These are phyloP conservation scores for Calephelis perditalis DNA, from an alignment of 2,888 invertebrate species.

Conservation along the genomic window DNA sequence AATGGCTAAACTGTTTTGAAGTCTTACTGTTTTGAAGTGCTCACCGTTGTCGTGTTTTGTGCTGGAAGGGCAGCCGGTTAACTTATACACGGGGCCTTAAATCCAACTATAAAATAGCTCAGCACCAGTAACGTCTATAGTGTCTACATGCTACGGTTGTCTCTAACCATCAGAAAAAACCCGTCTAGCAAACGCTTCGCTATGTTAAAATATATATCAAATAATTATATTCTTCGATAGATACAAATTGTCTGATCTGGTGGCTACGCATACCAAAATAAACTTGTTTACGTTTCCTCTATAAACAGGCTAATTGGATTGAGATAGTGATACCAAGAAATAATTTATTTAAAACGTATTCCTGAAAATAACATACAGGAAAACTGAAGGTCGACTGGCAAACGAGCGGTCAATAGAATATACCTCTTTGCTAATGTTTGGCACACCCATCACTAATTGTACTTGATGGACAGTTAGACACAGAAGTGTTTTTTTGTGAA, in stretches of 20 bases:
- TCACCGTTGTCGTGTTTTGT: no score
- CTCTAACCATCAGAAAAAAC: neutral
- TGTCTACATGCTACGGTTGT: neutral
- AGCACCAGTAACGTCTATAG: neutral
- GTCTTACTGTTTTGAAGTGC: no score
- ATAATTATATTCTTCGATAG: neutral
- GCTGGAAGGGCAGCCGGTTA: no score
- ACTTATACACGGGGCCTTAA: no score
- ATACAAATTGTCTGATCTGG: neutral
- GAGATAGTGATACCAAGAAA: neutral
- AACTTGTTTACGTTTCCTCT: neutral
- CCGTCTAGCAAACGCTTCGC: no score
- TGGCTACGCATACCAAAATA: neutral
- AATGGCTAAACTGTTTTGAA: no score
- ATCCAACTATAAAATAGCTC: neutral
- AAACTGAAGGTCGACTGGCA: neutral
- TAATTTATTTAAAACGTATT: neutral
- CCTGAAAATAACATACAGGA: constrained; percentile 8
- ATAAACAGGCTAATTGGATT: neutral
- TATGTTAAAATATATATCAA: neutral
- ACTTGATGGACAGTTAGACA: no score
- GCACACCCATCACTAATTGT: neutral
- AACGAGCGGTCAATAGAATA: neutral
- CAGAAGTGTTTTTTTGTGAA: no score
- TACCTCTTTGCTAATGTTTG: neutral